phyloP scores from a whole-genome alignment of 2,797 vertebrate species.

The Siniperca obscura region DNA sequence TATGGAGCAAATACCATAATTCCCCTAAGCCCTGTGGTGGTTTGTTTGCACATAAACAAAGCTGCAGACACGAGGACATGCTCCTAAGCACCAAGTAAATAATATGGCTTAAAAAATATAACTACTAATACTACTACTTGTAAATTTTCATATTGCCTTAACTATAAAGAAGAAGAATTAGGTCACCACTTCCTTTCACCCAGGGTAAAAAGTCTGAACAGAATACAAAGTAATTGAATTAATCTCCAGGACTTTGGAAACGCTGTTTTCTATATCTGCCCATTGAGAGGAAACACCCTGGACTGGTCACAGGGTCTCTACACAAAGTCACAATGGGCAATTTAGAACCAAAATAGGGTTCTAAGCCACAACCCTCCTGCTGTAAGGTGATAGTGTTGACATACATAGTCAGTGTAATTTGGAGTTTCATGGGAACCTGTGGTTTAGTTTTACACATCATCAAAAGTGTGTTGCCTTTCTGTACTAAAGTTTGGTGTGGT shows the following conservation, averaged over 20 bases:
- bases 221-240: not conserved
- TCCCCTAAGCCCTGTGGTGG: not conserved
- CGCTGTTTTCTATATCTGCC: not conserved
- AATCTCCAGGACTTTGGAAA: not conserved
- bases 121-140: not conserved
- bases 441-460: too few species aligned
- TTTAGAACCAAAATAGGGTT: not conserved
- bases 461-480: too few species aligned
- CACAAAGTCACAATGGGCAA: not conserved
- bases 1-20: not conserved
- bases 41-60: not conserved
- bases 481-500: not conserved
- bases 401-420: not conserved
- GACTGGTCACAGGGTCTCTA: not conserved
- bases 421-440: not conserved
- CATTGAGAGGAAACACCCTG: not conserved
- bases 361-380: too few species aligned
- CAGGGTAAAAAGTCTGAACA: not conserved
- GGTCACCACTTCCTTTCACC: not conserved
- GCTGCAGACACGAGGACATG: not conserved
- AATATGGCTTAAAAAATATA: not conserved
- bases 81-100: not conserved
- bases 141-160: not conserved
- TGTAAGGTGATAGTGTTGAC: not conserved
- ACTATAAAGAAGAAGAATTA: not conserved